Evolutionary conservation across 2,797 vertebrate genomes (phyloP), one percentile per base, ranked within the genome.

Genomic region (Gephyroberyx darwinii): DNA sequence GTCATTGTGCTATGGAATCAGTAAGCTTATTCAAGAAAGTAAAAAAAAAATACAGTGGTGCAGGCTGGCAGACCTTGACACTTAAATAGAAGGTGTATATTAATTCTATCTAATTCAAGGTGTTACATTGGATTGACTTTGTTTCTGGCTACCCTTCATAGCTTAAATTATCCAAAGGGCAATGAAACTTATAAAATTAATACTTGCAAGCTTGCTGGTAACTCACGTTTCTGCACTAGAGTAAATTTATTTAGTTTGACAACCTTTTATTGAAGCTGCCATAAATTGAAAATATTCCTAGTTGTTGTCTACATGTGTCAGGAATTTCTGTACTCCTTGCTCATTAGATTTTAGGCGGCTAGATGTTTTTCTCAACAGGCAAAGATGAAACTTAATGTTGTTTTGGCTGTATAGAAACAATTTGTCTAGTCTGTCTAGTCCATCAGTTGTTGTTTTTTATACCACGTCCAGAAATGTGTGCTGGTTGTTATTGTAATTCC

Each of bases 251-350:
- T 8, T 55, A 17, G 7, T 20, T 65, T 37, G 31, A 47, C 65
- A 33, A 53, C 43, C 5, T 41, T 43, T 61, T 19, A 50, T 14
- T 67, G 52, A 67, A 41, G 53, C 63, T 60, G 65, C 47, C 0
- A 13, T 62, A 69, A 68, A 69, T 45, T 71, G 17, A 76, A 78
- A 57, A 20, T 7, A 51, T 16, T 39, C 33, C 14, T 41, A 4
- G 37, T 43, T 35, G 33, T 6, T 26, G 9, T 17, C 3, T 17
- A 8, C 10, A n/a, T 64, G 58, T 35, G 20, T 58, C 9, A 22
- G n/a, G 17, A 30, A 51, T 10, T 0, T 53, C 12, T 57, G 0
- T 51, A 2, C 5, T 37, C 7, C 4, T 26, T 26, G 26, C 26
- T 26, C 26, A 26, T 26, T 26, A 26, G 8, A 35, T 35, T 35